Evolutionary conservation across 2,113 vertebrate genomes (phyloP).

Genomic region (Mugil cephalus): DNA sequence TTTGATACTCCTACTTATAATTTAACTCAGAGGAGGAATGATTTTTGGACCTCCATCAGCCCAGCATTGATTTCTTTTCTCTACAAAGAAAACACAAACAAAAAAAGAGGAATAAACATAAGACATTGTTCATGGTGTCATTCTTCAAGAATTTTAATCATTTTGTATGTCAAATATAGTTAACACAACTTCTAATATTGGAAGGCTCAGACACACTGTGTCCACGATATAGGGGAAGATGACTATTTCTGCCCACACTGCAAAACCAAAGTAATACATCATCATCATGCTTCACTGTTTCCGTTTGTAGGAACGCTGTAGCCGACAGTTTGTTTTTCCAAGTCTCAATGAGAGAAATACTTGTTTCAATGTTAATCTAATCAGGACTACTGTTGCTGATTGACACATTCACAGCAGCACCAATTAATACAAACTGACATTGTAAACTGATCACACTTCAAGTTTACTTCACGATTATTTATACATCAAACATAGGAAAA

Average conservation of each 20-base stretch:
- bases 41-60: background rate
- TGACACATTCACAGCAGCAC: background rate
- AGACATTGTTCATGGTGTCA: background rate
- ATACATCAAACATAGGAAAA: background rate
- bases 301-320: background rate
- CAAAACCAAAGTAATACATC: conserved; percentile 18
- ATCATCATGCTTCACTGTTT: conserved; percentile 23
- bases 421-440: background rate
- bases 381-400: background rate
- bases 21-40: background rate
- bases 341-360: too few relatives aligned
- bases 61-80: too few relatives aligned
- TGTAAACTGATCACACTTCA: background rate
- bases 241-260: conserved; percentile 22
- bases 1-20: background rate
- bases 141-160: conserved; percentile 6
- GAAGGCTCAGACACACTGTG: conserved; percentile 5
- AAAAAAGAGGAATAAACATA: background rate
- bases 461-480: background rate
- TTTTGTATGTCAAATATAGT: conserved; percentile 1
- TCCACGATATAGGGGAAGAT: conserved; percentile 9
- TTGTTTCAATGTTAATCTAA: background rate
- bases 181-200: conserved; percentile 6
- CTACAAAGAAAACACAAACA: background rate
- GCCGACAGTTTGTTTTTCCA: background rate